Evolutionary conservation across 1,140 invertebrate genomes (phyloP), one percentile per base, ranked within the genome.

Genomic region (Achatina immaculata): DNA sequence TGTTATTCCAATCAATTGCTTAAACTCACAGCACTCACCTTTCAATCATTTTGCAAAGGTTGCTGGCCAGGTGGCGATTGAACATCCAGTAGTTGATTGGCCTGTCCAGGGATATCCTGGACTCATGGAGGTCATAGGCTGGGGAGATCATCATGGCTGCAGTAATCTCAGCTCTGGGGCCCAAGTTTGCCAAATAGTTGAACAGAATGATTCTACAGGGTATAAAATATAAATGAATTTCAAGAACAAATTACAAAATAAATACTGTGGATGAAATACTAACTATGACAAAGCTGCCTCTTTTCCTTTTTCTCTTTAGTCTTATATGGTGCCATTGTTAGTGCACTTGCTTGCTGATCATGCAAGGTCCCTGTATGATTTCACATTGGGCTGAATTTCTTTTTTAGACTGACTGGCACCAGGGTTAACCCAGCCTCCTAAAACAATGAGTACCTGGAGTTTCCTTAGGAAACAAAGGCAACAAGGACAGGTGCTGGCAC

Each of bases 21-120:
- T 2, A 24, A 45, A 31, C n/a, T 45, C 6, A 34, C 4, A 45
- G 14, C 51, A 62, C 74, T 62, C n/a, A 76, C 74, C 19, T 55
- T 62, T 16, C 42, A 36, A 76, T 24, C 34, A 76, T 38, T 6
- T 65, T 19, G 42, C 74, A 65, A 65, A 76, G 74, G 28, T 76
- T 76, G 16, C 42, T 62, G 1, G 74, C 74, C 2, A 76, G 74
- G 21, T 31, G 19, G 4, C 55, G 48, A 28, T 76, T 76, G 28
- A 76, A 76, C 34, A 76, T 36, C 74, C 74, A 76, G 28, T 76
- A 76, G 36, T 76, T 76, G 9, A 76, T 2, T 58, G 48, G 48
- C 36, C 43, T 42, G 9, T 76, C 51, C 34, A 76, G 34, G 3
- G 36, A 55, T 38, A 4, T 31, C 4, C 2, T 9, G 7, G 74